Base-by-base conservation (phyloP, 1,140 invertebrate genomes). In the Caenorhabditis latens region DNA sequence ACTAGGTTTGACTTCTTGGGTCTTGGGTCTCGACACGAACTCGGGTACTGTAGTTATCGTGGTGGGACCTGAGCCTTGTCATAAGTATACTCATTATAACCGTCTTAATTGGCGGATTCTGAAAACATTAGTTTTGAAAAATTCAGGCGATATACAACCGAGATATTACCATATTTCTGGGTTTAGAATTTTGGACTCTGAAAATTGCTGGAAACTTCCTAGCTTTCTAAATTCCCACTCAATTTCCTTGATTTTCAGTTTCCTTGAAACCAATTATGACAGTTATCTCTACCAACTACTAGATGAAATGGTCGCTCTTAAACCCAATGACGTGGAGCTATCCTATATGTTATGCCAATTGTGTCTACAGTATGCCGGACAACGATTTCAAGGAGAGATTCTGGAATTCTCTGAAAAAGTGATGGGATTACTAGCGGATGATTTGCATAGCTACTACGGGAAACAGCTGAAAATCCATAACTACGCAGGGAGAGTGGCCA, bases 301-400 rank as follows among this genome's bases (percentile, higher is more conserved):
- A 40, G 65, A 67, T 46, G 57, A 58, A 4, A 53, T 85, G 48
- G 4, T 65, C 0, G 42, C 42, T 7, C 13, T 85, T n/a, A 85
- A 67, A 14, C 57, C 61, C 3, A 85, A 46, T 67, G 43, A 65
- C 9, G 32, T 85, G 40, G 84, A 85, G 50, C 50, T 85, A n/a
- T 57, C 61, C 16, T 85, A 85, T 40, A 46, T 85, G 40, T 11
- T 85, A 4, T 85, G 84, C 61, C 84, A 85, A 50, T 40, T 85
- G 13, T 65, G 84, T 24, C 61, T 85, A 42, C 84, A 85, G 42
- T 58, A 65, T 48, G 84, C 58, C 19, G 84, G 84, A 19, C 43
- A 65, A 40, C 40, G 42, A 21, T 46, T 40, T 48, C 40, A 24
- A 19, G 42, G 42, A 14, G 46, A 75, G 32, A 50, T 65, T 19